phyloP scores from a whole-genome alignment of 2,888 invertebrate genomes.

The Drosophila paramelanica region DNA sequence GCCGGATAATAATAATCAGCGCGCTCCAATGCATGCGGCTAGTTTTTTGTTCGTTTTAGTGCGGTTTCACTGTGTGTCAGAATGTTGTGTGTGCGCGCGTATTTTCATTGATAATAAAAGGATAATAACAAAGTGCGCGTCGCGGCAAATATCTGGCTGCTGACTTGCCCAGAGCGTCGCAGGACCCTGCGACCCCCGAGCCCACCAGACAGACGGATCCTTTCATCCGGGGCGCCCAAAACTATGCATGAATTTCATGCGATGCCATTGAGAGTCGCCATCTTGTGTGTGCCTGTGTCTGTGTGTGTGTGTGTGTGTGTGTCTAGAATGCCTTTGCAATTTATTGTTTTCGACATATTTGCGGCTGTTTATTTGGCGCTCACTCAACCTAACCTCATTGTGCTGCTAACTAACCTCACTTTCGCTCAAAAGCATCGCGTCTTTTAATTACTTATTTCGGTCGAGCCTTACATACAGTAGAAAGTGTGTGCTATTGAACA shows the following conservation, averaged over 20 bases:
- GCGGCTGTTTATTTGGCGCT: conserved; percentile 67
- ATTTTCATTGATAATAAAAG: conserved; percentile 79
- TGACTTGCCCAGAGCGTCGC: conserved; percentile 18
- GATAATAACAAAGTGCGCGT: conserved; percentile 76
- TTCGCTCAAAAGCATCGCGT: conserved; percentile 3
- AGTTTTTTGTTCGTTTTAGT: conserved; percentile 64
- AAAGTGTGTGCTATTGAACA: too few species aligned
- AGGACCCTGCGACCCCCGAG: conserved; percentile 10
- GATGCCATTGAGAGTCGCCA: conserved; percentile 36
- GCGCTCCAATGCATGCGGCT: conserved; percentile 49
- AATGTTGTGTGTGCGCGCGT: conserved; percentile 21
- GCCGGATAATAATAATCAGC: conserved; percentile 68
- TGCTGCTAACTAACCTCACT: conserved; percentile 3
- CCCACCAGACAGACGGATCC: conserved; percentile 47
- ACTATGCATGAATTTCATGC: conserved; percentile 40
- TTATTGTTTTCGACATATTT: conserved; percentile 76
- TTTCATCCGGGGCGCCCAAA: conserved; percentile 61
- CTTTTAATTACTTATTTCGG: neutral
- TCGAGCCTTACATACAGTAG: neutral
- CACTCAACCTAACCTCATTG: conserved; percentile 10
- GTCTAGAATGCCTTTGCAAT: conserved; percentile 55
- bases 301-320: conserved; percentile 4
- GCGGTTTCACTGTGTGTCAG: conserved; percentile 18
- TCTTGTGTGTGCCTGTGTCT: conserved; percentile 3
- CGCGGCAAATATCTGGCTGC: conserved; percentile 71